Evolutionary conservation across 2,797 vertebrate genomes (phyloP), one percentile per base, ranked within the genome.

Genomic region (Tolypeutes matacus): DNA sequence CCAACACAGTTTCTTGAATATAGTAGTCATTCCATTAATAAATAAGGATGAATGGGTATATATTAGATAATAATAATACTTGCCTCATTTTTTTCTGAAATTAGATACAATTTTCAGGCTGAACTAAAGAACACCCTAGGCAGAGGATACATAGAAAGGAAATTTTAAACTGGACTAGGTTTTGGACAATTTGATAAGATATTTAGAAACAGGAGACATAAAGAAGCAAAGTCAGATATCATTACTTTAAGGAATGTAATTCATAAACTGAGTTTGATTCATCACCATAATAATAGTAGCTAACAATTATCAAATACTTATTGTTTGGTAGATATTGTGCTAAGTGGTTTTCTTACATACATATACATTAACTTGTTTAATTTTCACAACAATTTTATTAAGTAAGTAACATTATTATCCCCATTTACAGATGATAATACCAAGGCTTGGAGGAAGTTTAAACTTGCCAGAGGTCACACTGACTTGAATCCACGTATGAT

Each of bases 361-460:
- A 58, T n/a, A 67, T 27, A 70, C 0, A 58, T 29, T 31, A 53
- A 72, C 46, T 69, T 90, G 3, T 11, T 58, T 56, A 67, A 91
- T 67, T 86, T 93, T 73, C 25, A 91, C n/a, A 83, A 91, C 13
- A 67, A 46, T 81, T 56, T 77, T 89, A 25, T 34, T 85, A 84
- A 18, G 17, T 64, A 51, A 73, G 17, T 39, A 73, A 20, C 2
- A 39, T 58, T 82, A 29, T 36, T 49, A 62, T 60, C 51, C 0
- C 2, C 78, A n/a, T 58, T 92, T 93, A 20, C 34, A 60, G 65
- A n/a, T 83, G 65, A 88, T 39, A 46, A 84, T 80, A 89, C 23
- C n/a, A 58, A 90, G 80, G 1, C n/a, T 75, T 84, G 11, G 29
- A 70, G 69, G 72, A 76, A 77, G 82, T 7, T 56, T 39, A 75